Evolutionary conservation across 2,888 invertebrate species (phyloP).

Genomic region (Amphimallon solstitiale): DNA sequence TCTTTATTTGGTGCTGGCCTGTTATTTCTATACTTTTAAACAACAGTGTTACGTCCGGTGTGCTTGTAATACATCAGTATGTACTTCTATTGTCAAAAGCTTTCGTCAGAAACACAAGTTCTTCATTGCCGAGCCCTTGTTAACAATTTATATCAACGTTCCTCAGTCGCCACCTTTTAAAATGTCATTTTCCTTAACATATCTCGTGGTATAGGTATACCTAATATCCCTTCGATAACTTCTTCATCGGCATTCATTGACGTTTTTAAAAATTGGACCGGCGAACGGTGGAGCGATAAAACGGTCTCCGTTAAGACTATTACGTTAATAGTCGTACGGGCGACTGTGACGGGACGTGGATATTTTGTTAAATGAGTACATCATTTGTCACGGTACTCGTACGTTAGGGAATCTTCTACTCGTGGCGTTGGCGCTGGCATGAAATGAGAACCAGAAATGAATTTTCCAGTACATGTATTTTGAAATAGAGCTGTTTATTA

Average conservation of each 20-base stretch:
- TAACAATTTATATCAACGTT: conserved; percentile 13
- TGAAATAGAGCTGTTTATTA: conserved; percentile 42
- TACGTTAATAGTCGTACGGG: background rate
- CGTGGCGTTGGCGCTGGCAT: conserved; percentile 10
- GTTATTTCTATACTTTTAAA: too few relatives aligned
- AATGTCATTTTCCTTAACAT: conserved; percentile 8
- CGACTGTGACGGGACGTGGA: conserved; percentile 2
- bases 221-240: conserved; percentile 8
- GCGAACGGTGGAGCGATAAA: background rate
- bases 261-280: conserved; percentile 13
- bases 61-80: too few relatives aligned
- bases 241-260: background rate
- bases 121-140: conserved; percentile 3
- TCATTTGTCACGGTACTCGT: conserved; percentile 29
- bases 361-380: conserved; percentile 29
- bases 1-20: too few relatives aligned
- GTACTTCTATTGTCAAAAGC: background rate
- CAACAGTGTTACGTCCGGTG: too few relatives aligned
- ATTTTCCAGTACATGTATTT: conserved; percentile 40
- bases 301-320: background rate
- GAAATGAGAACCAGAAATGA: conserved; percentile 40
- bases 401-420: conserved; percentile 13
- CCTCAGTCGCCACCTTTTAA: background rate
- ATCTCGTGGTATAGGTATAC: too few relatives aligned
- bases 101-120: background rate